These are phyloP conservation scores for Parus major DNA, from an alignment of 2,113 vertebrate genomes.

Conservation along the genomic window DNA sequence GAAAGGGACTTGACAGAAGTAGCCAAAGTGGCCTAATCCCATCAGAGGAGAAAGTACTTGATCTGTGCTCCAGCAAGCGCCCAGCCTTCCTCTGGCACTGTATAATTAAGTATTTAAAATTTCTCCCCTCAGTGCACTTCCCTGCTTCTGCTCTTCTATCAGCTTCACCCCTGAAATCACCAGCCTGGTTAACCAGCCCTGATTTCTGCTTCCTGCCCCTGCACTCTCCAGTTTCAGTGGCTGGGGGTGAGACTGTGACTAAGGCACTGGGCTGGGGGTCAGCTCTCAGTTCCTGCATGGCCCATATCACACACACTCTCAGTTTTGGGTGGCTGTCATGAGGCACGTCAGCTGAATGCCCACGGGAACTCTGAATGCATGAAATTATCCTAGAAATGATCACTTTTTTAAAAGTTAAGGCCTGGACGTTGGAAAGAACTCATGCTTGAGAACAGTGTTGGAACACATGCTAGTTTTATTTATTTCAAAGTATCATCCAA, in stretches of 20 bases:
- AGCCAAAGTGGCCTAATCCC: neutral
- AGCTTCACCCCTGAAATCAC: neutral
- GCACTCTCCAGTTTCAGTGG: neutral
- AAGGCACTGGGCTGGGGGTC: neutral
- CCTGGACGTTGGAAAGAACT: neutral
- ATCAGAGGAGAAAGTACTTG: neutral
- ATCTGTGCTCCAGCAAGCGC: neutral
- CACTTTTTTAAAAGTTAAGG: neutral
- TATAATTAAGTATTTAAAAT: neutral
- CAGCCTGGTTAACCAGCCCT: neutral
- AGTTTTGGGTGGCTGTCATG: neutral
- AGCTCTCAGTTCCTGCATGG: neutral
- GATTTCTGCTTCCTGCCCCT: neutral
- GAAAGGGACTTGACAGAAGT: constrained; percentile 11
- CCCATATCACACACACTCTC: rapidly evolving
- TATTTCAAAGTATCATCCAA: neutral
- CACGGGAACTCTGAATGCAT: neutral
- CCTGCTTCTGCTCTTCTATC: neutral
- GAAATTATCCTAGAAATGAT: neutral
- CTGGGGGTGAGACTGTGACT: neutral
- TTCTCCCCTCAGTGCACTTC: neutral
- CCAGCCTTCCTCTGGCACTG: neutral
- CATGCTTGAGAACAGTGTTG: neutral
- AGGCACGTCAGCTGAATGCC: neutral
- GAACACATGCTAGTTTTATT: constrained; percentile 2